Percentiles rank a stretch among this genome's conserved stretches.
phyloP scores from a whole-genome alignment of 2,888 invertebrate genomes.

The Epinotia demarniana region DNA sequence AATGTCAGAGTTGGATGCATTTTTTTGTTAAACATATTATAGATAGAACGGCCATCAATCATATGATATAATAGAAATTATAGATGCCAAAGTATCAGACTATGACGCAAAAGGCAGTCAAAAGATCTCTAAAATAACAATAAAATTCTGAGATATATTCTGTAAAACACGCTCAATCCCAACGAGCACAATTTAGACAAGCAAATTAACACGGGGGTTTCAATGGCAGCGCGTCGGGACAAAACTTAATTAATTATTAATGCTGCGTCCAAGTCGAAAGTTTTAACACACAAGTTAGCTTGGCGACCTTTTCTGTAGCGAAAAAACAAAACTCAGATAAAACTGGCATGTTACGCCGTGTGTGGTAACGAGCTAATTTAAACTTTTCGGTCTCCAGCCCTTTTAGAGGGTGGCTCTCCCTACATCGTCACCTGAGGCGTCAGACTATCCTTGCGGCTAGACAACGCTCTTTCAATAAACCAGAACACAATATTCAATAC shows the following conservation, averaged over 20 bases:
- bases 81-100: conserved; percentile 15
- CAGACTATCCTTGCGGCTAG: conserved; percentile 66
- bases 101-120: conserved; percentile 36
- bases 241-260: conserved; percentile 76
- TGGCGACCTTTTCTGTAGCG: conserved; percentile 73
- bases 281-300: conserved; percentile 70
- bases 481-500: conserved; percentile 50
- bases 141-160: not conserved
- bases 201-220: conserved; percentile 61
- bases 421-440: conserved; percentile 76
- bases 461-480: conserved; percentile 70
- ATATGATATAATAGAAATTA: conserved; percentile 44
- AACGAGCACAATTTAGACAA: conserved; percentile 45
- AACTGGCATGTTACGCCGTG: conserved; percentile 74
- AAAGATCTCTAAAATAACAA: conserved; percentile 9
- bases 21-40: conserved; percentile 64
- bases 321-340: conserved; percentile 79
- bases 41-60: conserved; percentile 63
- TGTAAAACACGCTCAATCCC: conserved; percentile 18
- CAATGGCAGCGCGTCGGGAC: conserved; percentile 52
- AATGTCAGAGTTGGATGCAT: conserved; percentile 73
- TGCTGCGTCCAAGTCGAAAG: conserved; percentile 65
- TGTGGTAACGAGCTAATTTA: conserved; percentile 85
- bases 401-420: conserved; percentile 66
- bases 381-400: conserved; percentile 80